Evolutionary conservation across 2,113 vertebrate species (phyloP).

Genomic region (Clarias macrocephalus): DNA sequence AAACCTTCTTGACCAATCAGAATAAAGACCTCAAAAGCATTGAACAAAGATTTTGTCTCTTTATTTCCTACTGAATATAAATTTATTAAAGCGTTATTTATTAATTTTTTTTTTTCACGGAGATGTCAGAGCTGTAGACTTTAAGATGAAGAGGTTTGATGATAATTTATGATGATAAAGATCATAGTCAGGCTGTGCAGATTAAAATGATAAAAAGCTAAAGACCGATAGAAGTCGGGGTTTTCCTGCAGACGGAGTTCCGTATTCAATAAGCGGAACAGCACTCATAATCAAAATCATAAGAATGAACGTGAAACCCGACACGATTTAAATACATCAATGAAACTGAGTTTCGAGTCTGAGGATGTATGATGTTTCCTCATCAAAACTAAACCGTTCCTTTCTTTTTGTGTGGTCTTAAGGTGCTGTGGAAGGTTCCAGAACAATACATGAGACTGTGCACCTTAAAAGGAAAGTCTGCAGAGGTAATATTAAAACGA

Average conservation of each 20-base stretch:
- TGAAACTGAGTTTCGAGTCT: not conserved
- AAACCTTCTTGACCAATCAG: no score
- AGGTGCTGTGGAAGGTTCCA: constrained; percentile 88
- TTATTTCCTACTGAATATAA: no score
- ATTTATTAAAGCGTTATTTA: no score
- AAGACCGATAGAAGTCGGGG: no score
- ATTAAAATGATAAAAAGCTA: not conserved
- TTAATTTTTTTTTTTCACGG: no score
- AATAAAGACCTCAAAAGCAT: no score
- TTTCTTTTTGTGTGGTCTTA: constrained; percentile 34
- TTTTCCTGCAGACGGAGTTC: not conserved
- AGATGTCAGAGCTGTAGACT: no score
- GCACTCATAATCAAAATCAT: not conserved
- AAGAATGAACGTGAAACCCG: not conserved
- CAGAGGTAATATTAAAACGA: constrained; percentile 78
- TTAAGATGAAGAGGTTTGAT: no score
- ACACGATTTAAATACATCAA: not conserved
- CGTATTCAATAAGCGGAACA: not conserved
- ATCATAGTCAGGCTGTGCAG: not conserved
- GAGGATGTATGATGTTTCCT: not conserved
- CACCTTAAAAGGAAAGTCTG: constrained; percentile 90
- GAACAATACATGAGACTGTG: constrained; percentile 81
- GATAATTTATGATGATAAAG: no score
- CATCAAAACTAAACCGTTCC: not conserved
- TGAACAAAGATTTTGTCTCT: no score